These are phyloP conservation scores for Gouania willdenowi DNA, from an alignment of 2,797 vertebrate genomes.

Conservation along the genomic window DNA sequence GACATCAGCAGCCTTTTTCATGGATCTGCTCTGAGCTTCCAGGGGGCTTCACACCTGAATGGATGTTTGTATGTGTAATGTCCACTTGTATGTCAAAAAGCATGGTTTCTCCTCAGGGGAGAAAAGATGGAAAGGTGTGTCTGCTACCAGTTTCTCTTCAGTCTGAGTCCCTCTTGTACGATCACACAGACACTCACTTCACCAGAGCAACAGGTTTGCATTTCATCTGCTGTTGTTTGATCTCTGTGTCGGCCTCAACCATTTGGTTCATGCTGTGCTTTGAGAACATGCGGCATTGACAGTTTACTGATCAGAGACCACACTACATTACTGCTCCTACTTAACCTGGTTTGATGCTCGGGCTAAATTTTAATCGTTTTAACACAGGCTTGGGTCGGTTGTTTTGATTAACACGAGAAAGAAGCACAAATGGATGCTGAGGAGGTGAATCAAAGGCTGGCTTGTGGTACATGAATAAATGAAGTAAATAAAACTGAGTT, in stretches of 20 bases:
- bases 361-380: too few species aligned
- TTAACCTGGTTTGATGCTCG: too few species aligned
- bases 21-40: slow-evolving; percentile 31
- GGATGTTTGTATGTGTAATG: slow-evolving; percentile 6
- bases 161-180: slow-evolving; percentile 14
- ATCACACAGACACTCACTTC: slow-evolving; percentile 12
- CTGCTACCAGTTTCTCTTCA: slow-evolving; percentile 27
- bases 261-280: slow-evolving; percentile 8
- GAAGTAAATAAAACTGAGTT: too few species aligned
- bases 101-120: neutral
- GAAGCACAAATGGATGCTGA: too few species aligned
- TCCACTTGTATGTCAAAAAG: slow-evolving; percentile 25
- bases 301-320: too few species aligned
- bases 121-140: slow-evolving; percentile 22
- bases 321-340: too few species aligned
- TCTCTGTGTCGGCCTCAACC: slow-evolving; percentile 21
- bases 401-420: too few species aligned
- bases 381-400: too few species aligned
- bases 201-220: slow-evolving; percentile 20
- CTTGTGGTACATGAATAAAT: too few species aligned
- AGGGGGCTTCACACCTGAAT: slow-evolving; percentile 26
- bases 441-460: too few species aligned
- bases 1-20: slow-evolving; percentile 36
- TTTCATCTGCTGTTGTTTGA: slow-evolving; percentile 46
- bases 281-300: too few species aligned